phyloP scores from a whole-genome alignment of 2,888 invertebrate species.

The Drosophila greeni region DNA sequence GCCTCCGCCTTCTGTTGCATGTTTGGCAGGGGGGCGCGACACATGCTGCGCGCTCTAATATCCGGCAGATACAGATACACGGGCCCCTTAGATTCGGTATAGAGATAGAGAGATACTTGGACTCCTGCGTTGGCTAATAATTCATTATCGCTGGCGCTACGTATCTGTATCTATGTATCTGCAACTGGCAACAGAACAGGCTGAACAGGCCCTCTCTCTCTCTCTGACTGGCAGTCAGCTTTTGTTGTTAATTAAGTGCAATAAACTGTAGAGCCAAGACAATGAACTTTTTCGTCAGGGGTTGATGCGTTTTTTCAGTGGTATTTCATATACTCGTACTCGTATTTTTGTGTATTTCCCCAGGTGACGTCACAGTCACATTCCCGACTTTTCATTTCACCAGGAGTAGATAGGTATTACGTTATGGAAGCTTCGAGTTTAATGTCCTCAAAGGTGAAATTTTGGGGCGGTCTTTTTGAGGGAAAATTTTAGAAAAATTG shows the following conservation, averaged over 20 bases:
- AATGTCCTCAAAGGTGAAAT: constrained; percentile 18
- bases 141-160: constrained; percentile 58
- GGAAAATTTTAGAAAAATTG: not conserved
- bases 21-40: constrained; percentile 43
- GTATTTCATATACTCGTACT: constrained; percentile 16
- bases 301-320: constrained; percentile 29
- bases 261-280: constrained; percentile 61
- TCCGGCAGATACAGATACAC: constrained; percentile 62
- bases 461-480: not conserved
- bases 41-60: constrained; percentile 62
- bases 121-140: constrained; percentile 46
- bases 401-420: constrained; percentile 14
- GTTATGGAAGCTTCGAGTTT: constrained; percentile 13
- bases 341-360: constrained; percentile 10
- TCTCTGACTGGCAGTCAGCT: not conserved
- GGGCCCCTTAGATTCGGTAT: constrained; percentile 23
- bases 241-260: constrained; percentile 65
- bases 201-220: too few relatives aligned
- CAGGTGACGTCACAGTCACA: constrained; percentile 45
- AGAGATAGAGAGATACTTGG: constrained; percentile 21
- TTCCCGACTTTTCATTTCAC: constrained; percentile 19
- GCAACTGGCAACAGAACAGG: constrained; percentile 31
- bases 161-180: constrained; percentile 41
- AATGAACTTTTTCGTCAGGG: constrained; percentile 57
- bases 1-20: constrained; percentile 37